Conservation (phyloP, 2,888 invertebrate species). For the Drosophila peninsularis region DNA sequence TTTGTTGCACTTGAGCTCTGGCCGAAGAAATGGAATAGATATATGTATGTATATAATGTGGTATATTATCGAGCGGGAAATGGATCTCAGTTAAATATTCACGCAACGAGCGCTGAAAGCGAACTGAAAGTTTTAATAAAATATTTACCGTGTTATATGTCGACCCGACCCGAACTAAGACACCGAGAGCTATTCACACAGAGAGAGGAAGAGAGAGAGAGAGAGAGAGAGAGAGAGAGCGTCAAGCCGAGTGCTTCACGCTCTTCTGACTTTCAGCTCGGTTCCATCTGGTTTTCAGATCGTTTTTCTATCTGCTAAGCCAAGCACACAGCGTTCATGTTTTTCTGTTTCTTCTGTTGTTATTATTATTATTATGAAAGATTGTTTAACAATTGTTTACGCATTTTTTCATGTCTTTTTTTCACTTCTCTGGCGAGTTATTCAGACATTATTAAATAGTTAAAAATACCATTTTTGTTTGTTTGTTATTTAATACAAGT, state of each 20-base stretch:
- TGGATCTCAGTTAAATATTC: constrained; percentile 28
- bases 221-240: constrained; percentile 6
- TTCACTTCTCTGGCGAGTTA: not conserved
- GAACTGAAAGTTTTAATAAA: constrained; percentile 77
- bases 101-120: constrained; percentile 65
- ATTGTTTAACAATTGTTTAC: constrained; percentile 7
- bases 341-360: constrained; percentile 3
- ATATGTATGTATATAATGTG: not conserved
- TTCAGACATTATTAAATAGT: not conserved
- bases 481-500: constrained; percentile 1
- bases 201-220: constrained; percentile 11
- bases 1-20: not conserved
- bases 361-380: constrained; percentile 9
- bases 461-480: not conserved
- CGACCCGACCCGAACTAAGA: constrained; percentile 28
- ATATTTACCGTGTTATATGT: constrained; percentile 69
- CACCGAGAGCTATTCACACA: constrained; percentile 1
- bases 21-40: not conserved
- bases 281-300: constrained; percentile 58
- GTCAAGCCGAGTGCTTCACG: constrained; percentile 24
- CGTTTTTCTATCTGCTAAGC: constrained; percentile 49
- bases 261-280: constrained; percentile 34
- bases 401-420: constrained; percentile 17
- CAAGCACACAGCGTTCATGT: constrained; percentile 7
- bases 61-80: constrained; percentile 1